Conservation (phyloP, 2,888 invertebrate species). For the Agrochola macilenta region DNA sequence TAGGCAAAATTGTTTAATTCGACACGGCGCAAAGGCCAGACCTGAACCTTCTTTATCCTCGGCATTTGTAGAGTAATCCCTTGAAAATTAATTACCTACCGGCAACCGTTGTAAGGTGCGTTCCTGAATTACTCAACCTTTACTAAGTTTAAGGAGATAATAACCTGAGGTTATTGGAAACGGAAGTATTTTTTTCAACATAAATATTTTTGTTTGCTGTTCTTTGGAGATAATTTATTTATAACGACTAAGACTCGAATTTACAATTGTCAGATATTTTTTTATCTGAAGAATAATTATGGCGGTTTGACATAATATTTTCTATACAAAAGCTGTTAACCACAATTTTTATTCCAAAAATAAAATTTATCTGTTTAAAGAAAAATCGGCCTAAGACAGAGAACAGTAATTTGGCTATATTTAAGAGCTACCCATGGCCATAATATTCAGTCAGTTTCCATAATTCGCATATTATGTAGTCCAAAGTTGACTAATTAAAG, state of each 20-base stretch:
- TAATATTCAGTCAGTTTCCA: background rate
- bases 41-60: conserved; percentile 79
- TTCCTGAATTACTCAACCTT: conserved; percentile 75
- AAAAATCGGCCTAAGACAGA: background rate
- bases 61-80: conserved; percentile 87
- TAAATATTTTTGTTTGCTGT: conserved; percentile 20
- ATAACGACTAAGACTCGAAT: background rate
- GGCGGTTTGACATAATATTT: no score
- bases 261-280: background rate
- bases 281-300: background rate
- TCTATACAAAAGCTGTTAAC: no score
- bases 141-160: conserved; percentile 75
- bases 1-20: conserved; percentile 80
- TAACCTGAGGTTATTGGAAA: conserved; percentile 69
- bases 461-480: background rate
- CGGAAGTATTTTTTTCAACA: conserved; percentile 19
- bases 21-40: conserved; percentile 77
- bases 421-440: background rate
- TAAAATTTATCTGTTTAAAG: no score
- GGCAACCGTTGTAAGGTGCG: conserved; percentile 73
- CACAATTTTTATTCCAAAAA: no score
- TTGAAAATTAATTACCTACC: conserved; percentile 87
- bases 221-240: background rate
- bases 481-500: background rate
- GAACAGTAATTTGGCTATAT: background rate